Conservation (phyloP, 2,113 vertebrate species). For the Burhinus oedicnemus region DNA sequence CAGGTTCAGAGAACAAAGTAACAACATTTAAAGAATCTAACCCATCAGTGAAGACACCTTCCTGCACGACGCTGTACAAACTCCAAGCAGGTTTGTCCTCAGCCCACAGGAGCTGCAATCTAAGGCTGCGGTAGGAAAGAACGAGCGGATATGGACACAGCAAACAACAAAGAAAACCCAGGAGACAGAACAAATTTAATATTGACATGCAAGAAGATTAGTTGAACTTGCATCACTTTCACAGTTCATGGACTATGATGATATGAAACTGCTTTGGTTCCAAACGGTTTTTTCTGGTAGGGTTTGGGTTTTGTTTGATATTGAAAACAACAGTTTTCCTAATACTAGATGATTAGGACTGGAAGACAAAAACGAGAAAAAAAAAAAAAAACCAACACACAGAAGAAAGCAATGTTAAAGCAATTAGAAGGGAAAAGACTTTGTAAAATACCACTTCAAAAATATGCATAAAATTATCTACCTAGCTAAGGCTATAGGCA, state of each 20-base stretch:
- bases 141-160: not conserved
- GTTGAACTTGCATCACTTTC: not conserved
- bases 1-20: not conserved
- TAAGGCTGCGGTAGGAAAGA: not conserved
- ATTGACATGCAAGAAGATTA: not conserved
- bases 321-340: not conserved
- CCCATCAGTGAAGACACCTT: not conserved
- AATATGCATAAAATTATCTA: not conserved
- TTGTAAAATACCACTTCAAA: not conserved
- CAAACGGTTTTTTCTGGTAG: not conserved
- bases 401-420: not conserved
- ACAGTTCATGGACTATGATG: not conserved
- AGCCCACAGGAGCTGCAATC: not conserved
- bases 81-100: not conserved
- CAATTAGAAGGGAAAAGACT: not conserved
- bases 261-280: not conserved
- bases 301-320: not conserved
- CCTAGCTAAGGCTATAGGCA: not conserved
- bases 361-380: not conserved
- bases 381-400: not conserved
- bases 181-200: not conserved
- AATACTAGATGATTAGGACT: not conserved
- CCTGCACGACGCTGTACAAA: not conserved
- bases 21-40: not conserved
- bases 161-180: not conserved